These are phyloP conservation scores for Catalaphyllia jardinei DNA, from an alignment of 64 coral and sea anemone genomes.

Conservation along the genomic window DNA sequence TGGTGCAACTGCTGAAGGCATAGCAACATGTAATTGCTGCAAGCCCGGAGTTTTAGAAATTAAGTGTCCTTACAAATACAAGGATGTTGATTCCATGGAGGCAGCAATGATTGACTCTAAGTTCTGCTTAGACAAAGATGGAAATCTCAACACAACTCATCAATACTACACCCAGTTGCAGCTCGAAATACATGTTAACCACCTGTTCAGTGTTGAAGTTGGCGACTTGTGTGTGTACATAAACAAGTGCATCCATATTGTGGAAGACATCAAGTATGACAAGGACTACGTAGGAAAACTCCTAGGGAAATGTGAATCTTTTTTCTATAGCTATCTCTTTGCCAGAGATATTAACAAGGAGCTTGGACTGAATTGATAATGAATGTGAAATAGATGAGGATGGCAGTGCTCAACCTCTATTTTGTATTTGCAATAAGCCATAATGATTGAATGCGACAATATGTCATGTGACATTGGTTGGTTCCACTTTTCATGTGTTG, in stretches of 20 bases:
- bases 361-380: neutral
- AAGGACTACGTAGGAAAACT: neutral
- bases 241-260: slow-evolving; percentile 1
- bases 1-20: slow-evolving; percentile 42
- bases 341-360: slow-evolving; percentile 21
- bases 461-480: slow-evolving; percentile 43
- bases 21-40: slow-evolving; percentile 55
- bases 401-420: slow-evolving; percentile 1
- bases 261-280: slow-evolving; percentile 37
- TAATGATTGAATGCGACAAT: slow-evolving; percentile 73
- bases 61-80: slow-evolving; percentile 52
- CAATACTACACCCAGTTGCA: slow-evolving; percentile 56
- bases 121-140: slow-evolving; percentile 37
- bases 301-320: slow-evolving; percentile 22
- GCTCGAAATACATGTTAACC: slow-evolving; percentile 53
- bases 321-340: slow-evolving; percentile 15
- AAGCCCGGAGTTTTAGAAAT: slow-evolving; percentile 25
- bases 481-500: slow-evolving; percentile 65
- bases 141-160: slow-evolving; percentile 46
- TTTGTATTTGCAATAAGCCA: slow-evolving; percentile 67
- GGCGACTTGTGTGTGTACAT: slow-evolving; percentile 37
- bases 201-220: neutral
- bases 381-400: neutral
- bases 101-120: slow-evolving; percentile 21
- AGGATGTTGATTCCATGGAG: neutral